Base-by-base conservation (phyloP, 2,797 vertebrate genomes). In the Lateolabrax maculatus region DNA sequence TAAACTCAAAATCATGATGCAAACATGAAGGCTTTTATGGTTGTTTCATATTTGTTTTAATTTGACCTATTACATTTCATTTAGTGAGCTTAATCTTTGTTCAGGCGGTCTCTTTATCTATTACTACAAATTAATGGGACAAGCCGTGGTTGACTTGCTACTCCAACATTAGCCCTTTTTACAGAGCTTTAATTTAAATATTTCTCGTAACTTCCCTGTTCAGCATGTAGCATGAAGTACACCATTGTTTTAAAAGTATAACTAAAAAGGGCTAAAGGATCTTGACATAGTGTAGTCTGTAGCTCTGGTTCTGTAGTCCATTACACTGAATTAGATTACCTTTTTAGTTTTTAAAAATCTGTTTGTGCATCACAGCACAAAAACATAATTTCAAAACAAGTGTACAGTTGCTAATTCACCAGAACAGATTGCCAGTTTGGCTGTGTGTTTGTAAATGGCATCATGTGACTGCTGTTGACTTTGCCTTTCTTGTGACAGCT, bases 401-500 rank as follows among this genome's bases (percentile, higher is more conserved):
- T 43, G 6, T 34, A 41, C 36, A 9, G 49, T 39, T 34, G 37
- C 56, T 48, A n/a, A 55, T 19, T 55, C 10, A 34, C 53, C 7
- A n/a, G 15, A 60, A 7, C 31, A 27, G 31, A 51, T 52, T 18
- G 44, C 43, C 8, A 2, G 60, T 16, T 57, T 13, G 34, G 34
- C 46, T 69, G 46, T 44, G 12, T 77, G 46, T 68, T 68, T 31
- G 21, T 44, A 56, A 76, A 58, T 27, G 63, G 41, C 41, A 16
- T 62, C 16, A 25, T 19, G 67, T 43, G 76, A 65, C 51, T 11
- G 41, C 25, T 67, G 48, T n/a, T 80, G 75, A 84, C 71, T 69
- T 41, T 52, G 73, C 3, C 57, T 85, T n/a, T 78, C 31, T 7
- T 79, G 57, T 79, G 77, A 53, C 85, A 99, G 98, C 91, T 97